Base-by-base conservation (phyloP, 2,797 vertebrate genomes). In the Leptoclinus maculatus region DNA sequence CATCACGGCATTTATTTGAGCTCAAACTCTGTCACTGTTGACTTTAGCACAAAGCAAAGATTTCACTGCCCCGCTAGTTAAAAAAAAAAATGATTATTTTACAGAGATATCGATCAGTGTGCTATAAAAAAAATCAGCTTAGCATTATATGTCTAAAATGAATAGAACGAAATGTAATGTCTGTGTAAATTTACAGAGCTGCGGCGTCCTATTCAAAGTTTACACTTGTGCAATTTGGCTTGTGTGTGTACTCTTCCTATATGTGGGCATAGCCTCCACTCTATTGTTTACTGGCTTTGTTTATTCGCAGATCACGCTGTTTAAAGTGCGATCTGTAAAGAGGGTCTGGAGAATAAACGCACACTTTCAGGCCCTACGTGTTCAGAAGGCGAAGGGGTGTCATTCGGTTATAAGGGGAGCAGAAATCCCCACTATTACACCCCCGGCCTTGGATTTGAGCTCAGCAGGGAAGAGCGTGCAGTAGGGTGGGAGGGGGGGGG, bases 41-140 rank as follows among this genome's bases (percentile, higher is more conserved):
- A 99, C 98, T 98, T 98, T 99, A 98, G 97, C 97, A 97, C 97
- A 99, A 98, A 98, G 98, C 97, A 99, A 99, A 99, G 98, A 99
- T 99, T 99, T 98, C 97, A 95, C 97, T 97, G 96, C 96, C 96
- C 93, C 94, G 96, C 96, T 96, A 97, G 96, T 97, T 98, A 88
- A 95, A 96, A 97, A 97, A 98, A 93, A 97, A 98, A 93, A 93
- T 95, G 97, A 98, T 98, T 97, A 98, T 98, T 99, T 98, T 98
- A 97, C 97, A 96, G 95, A 97, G 98, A 99, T 99, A 99, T 99
- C 96, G 97, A 99, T 99, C 97, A 97, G 97, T 93, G 95, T 94
- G 93, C 94, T 96, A 97, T 97, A 95, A 98, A 97, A 96, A 97
- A 96, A 98, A 96, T 96, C 97, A 95, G 96, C 96, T 97, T 96